phyloP scores from a whole-genome alignment of 2,888 invertebrate genomes.

The Agrilus mali region DNA sequence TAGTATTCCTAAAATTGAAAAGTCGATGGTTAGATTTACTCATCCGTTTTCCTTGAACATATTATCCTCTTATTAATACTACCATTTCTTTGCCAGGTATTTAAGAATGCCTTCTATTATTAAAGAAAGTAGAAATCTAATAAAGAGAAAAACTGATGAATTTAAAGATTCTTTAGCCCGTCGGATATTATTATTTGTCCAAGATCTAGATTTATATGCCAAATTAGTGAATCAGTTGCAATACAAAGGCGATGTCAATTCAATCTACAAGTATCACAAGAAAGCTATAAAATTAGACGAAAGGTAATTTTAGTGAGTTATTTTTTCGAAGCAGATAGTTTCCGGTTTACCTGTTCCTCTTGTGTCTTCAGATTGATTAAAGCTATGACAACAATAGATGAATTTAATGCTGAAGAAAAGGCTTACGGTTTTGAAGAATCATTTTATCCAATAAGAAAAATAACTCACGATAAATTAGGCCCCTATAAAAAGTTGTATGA shows the following conservation, averaged over 20 bases:
- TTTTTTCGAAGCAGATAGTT: not conserved
- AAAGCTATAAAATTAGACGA: constrained; percentile 70
- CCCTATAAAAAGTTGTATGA: constrained; percentile 85
- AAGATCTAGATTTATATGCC: constrained; percentile 68
- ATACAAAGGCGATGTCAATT: constrained; percentile 75
- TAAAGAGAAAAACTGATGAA: constrained; percentile 70
- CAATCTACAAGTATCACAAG: constrained; percentile 69
- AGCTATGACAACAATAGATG: constrained; percentile 70
- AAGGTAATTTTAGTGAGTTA: constrained; percentile 29
- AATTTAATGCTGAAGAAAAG: constrained; percentile 83
- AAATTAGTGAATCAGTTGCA: constrained; percentile 76
- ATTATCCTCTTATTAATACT: no score
- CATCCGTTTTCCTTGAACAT: no score
- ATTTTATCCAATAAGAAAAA: constrained; percentile 75
- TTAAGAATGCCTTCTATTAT: constrained; percentile 68
- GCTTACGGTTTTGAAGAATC: constrained; percentile 81
- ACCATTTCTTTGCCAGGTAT: constrained; percentile 38
- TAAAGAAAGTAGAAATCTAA: constrained; percentile 68
- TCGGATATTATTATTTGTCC: constrained; percentile 68
- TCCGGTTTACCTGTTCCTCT: not conserved
- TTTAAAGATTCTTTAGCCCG: constrained; percentile 72
- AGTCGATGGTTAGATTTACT: no score
- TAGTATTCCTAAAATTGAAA: no score
- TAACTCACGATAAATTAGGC: constrained; percentile 61
- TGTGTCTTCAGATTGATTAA: constrained; percentile 40